Percentiles rank a stretch among this genome's conserved stretches.
Evolutionary conservation across 2,888 invertebrate species (phyloP).

Genomic region (Stegophylla sp.): DNA sequence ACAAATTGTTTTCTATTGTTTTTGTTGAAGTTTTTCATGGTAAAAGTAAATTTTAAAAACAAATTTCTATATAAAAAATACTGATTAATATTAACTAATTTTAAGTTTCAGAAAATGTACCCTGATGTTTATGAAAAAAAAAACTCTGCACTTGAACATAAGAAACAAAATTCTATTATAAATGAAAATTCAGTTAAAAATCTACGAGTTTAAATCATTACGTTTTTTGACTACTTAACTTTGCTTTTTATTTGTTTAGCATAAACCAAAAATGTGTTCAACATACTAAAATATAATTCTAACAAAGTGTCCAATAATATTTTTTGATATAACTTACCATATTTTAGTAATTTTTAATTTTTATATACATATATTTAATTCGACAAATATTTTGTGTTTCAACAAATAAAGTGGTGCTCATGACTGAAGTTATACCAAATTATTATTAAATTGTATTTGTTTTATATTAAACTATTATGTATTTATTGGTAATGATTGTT

Average conservation of each 20-base stretch:
- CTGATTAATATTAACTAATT: background rate
- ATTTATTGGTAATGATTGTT: too few relatives aligned
- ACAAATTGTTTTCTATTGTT: background rate
- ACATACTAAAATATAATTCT: background rate
- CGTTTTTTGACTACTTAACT: background rate
- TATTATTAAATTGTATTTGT: too few relatives aligned
- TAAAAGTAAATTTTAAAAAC: too few relatives aligned
- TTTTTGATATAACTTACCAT: background rate
- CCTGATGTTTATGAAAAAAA: constrained; percentile 45
- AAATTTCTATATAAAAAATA: too few relatives aligned
- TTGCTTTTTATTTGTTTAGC: background rate
- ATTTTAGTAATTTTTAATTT: background rate
- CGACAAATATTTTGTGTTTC: too few relatives aligned
- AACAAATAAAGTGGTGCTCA: constrained; percentile 27
- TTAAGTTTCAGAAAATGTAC: constrained; percentile 50
- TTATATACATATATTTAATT: background rate
- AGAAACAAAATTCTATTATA: constrained; percentile 4
- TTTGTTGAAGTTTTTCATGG: too few relatives aligned
- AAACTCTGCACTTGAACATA: background rate
- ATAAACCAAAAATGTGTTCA: background rate
- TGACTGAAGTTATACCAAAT: too few relatives aligned
- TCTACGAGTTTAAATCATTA: constrained; percentile 17
- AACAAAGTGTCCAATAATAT: background rate
- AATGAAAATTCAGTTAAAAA: constrained; percentile 16
- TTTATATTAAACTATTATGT: too few relatives aligned